Percentiles rank a stretch among this genome's conserved stretches.
Evolutionary conservation across 2,797 vertebrate genomes (phyloP).

Genomic region (Rhadinocentrus ornatus): DNA sequence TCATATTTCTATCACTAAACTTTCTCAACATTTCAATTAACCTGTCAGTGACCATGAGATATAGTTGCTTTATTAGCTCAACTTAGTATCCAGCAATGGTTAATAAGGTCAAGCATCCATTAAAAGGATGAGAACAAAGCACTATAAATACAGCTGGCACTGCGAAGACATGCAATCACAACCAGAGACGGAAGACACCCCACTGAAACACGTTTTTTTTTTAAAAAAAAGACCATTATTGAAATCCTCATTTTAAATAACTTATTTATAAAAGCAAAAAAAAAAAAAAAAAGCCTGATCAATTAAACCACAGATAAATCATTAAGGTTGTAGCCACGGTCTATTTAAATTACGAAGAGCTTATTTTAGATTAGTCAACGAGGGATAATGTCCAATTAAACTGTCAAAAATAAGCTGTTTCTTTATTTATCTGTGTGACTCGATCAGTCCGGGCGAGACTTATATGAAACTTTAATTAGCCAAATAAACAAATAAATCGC

Average conservation of each 20-base stretch:
- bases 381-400: not conserved
- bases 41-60: not conserved
- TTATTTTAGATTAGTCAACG: not conserved
- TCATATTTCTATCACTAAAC: not conserved
- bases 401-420: not conserved
- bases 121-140: slow-evolving; percentile 69
- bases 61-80: slow-evolving; percentile 53
- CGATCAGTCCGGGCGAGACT: not conserved
- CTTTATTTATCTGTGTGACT: not conserved
- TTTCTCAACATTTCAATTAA: not conserved
- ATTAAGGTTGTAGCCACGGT: not conserved
- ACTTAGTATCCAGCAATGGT: slow-evolving; percentile 53
- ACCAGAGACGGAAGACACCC: not conserved
- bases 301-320: not conserved
- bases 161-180: slow-evolving; percentile 36
- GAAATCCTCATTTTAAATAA: not conserved
- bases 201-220: too few species aligned
- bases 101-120: slow-evolving; percentile 60
- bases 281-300: not conserved
- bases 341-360: not conserved
- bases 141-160: slow-evolving; percentile 58
- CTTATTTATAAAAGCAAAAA: not conserved
- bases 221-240: not conserved
- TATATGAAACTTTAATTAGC: not conserved
- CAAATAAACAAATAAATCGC: not conserved